These are phyloP conservation scores for Metopolophium dirhodum DNA, from an alignment of 1,140 invertebrate genomes.

Conservation along the genomic window DNA sequence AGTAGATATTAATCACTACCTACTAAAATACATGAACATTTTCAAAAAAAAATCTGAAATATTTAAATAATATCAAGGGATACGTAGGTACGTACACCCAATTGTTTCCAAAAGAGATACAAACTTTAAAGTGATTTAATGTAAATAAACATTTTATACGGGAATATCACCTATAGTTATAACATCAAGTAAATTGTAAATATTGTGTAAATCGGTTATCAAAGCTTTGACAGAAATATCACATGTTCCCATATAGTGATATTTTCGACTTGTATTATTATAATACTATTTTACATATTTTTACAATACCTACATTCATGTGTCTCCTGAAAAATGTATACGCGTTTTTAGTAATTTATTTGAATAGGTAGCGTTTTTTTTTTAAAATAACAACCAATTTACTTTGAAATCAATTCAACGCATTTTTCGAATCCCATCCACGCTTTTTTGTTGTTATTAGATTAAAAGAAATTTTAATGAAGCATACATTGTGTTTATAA, in stretches of 20 bases:
- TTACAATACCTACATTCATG: not conserved
- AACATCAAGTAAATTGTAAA: not conserved
- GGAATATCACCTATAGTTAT: not conserved
- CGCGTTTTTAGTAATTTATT: not conserved
- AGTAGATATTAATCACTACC: too few relatives aligned
- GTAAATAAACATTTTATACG: not conserved
- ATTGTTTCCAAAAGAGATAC: not conserved
- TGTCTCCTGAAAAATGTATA: not conserved
- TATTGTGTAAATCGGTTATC: not conserved
- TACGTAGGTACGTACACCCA: not conserved
- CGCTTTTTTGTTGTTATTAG: not conserved
- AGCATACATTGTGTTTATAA: not conserved
- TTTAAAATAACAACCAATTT: not conserved
- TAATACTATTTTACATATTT: not conserved
- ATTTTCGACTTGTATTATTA: not conserved
- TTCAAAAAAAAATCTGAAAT: too few relatives aligned
- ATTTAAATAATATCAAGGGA: not conserved
- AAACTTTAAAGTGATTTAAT: not conserved
- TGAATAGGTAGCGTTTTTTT: not conserved
- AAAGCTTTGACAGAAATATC: not conserved
- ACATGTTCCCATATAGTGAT: not conserved
- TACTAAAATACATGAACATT: too few relatives aligned
- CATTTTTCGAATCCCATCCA: not conserved
- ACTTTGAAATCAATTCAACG: not conserved
- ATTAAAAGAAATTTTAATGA: not conserved